Conservation (phyloP, 2,113 vertebrate species). For the Lophotis ruficrista region DNA sequence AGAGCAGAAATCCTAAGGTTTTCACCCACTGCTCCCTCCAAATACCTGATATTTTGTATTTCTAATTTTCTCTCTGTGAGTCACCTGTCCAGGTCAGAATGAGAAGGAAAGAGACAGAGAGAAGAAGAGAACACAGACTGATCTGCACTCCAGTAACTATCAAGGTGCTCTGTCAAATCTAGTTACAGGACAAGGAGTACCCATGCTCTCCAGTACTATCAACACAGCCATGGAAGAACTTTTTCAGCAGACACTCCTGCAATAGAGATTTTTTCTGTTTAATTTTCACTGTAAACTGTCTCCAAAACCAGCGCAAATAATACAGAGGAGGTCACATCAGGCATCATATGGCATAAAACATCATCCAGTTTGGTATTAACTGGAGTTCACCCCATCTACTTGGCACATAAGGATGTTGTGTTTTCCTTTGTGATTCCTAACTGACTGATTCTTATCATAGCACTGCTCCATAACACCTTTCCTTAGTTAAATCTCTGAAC, state of each 20-base stretch:
- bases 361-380: not conserved
- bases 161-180: not conserved
- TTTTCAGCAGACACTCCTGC: not conserved
- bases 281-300: not conserved
- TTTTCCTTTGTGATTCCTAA: not conserved
- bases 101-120: not conserved
- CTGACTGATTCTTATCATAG: not conserved
- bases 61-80: not conserved
- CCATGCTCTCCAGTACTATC: not conserved
- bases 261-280: not conserved
- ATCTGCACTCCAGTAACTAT: not conserved
- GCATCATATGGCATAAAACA: not conserved
- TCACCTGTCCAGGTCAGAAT: not conserved
- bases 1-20: not conserved
- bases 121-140: not conserved
- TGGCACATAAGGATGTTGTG: not conserved
- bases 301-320: not conserved
- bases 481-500: not conserved
- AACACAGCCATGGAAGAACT: not conserved
- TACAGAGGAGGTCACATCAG: not conserved
- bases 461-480: not conserved
- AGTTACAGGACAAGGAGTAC: not conserved
- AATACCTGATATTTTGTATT: not conserved
- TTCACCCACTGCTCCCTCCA: not conserved
- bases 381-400: not conserved